Evolutionary conservation across 2,797 vertebrate genomes (phyloP).

Genomic region (Picus viridis): DNA sequence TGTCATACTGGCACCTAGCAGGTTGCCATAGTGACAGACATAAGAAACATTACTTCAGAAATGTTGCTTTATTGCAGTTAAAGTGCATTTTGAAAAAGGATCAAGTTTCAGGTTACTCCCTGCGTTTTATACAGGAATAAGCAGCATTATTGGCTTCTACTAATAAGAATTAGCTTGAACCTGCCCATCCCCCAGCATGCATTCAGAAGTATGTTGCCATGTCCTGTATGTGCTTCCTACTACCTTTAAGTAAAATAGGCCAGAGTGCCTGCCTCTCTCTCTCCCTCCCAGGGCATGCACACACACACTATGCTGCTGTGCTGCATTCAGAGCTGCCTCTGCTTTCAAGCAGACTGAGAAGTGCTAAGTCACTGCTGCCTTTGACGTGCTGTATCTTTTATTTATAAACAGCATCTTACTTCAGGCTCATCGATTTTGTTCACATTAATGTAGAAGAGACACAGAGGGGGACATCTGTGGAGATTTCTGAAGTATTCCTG

Average conservation of each 20-base stretch:
- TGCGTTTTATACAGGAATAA: background rate
- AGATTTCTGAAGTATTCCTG: background rate
- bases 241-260: background rate
- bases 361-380: background rate
- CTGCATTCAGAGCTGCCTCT: background rate
- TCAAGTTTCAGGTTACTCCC: conserved; percentile 18
- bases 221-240: background rate
- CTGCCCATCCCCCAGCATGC: background rate
- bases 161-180: background rate
- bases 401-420: background rate
- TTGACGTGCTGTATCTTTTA: background rate
- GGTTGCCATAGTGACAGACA: conserved; percentile 70
- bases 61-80: conserved; percentile 59
- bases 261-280: too few species aligned
- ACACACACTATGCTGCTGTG: background rate
- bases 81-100: conserved; percentile 22
- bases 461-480: background rate
- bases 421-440: background rate
- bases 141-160: conserved; percentile 14
- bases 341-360: background rate
- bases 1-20: background rate
- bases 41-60: conserved; percentile 55
- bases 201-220: accelerated
- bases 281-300: background rate
- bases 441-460: background rate